These are phyloP conservation scores for Diachasmimorpha longicaudata DNA, from an alignment of 1,140 invertebrate genomes.

Conservation along the genomic window DNA sequence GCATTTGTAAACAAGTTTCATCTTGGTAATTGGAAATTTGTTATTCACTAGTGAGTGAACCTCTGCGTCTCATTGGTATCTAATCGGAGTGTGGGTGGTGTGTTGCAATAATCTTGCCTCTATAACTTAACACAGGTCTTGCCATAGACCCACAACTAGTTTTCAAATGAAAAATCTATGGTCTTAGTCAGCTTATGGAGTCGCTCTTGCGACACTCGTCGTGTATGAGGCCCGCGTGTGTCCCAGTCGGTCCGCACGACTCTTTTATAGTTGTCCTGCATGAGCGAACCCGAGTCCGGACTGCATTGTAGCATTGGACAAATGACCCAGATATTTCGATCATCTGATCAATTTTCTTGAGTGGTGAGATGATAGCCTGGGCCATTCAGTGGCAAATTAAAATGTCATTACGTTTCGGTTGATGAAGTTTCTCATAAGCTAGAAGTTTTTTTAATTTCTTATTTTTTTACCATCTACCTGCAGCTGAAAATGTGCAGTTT, in stretches of 20 bases:
- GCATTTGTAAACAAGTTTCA: neutral
- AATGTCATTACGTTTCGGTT: no score
- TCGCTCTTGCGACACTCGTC: slow-evolving; percentile 12
- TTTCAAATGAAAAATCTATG: slow-evolving; percentile 17
- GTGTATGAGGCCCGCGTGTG: neutral
- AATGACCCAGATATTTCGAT: neutral
- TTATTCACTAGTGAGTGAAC: neutral
- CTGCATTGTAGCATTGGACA: neutral
- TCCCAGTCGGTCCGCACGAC: neutral
- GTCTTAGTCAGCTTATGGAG: slow-evolving; percentile 8
- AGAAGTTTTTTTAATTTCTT: no score
- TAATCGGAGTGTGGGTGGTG: slow-evolving; percentile 25
- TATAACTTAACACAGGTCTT: neutral
- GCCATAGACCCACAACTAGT: slow-evolving; percentile 20
- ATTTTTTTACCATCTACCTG: no score
- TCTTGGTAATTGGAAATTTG: neutral
- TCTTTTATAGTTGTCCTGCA: slow-evolving; percentile 16
- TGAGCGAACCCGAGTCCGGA: slow-evolving; percentile 10
- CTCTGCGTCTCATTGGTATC: slow-evolving; percentile 3
- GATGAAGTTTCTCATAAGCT: no score
- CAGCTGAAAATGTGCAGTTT: no score
- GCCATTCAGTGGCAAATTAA: no score
- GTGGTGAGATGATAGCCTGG: neutral
- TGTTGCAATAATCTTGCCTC: slow-evolving; percentile 25
- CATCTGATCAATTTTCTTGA: neutral